phyloP scores from a whole-genome alignment of 2,797 vertebrate species.

The Neostethus bicornis region DNA sequence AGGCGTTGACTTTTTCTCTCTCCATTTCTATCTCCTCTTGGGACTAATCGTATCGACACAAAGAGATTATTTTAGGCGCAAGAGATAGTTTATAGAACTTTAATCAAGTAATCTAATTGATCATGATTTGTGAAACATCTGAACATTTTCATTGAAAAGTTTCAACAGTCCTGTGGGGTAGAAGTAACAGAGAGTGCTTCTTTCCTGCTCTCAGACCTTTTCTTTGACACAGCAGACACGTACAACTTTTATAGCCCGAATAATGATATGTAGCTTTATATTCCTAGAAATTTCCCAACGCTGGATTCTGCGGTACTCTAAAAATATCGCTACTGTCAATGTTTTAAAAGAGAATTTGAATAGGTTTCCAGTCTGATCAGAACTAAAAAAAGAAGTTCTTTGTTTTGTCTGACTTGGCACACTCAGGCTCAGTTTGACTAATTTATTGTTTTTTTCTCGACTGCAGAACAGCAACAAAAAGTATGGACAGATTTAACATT shows the following conservation, averaged over 20 bases:
- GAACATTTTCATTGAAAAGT: conserved; percentile 1
- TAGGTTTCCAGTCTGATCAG: conserved; percentile 36
- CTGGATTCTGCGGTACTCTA: conserved; percentile 21
- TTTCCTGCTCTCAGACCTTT: conserved; percentile 45
- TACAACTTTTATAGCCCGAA: conserved; percentile 34
- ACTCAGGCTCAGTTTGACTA: conserved; percentile 26
- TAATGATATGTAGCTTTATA: conserved; percentile 54
- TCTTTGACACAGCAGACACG: conserved; percentile 36
- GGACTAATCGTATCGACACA: conserved; percentile 73
- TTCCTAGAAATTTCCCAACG: conserved; percentile 29
- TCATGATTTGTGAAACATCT: background rate
- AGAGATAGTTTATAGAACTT: background rate
- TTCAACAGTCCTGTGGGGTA: background rate
- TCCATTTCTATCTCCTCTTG: conserved; percentile 88
- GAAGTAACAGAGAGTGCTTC: conserved; percentile 44
- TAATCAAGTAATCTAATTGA: conserved; percentile 7
- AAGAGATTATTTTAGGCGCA: background rate
- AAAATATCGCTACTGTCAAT: conserved; percentile 42
- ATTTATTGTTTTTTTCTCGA: conserved; percentile 19
- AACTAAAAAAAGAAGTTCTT: conserved; percentile 33
- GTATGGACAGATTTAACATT: conserved; percentile 34
- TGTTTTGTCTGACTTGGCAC: background rate
- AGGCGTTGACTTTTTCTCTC: conserved; percentile 84
- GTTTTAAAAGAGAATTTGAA: conserved; percentile 25
- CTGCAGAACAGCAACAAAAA: conserved; percentile 44